These are phyloP conservation scores for Harpagus bidentatus DNA, from an alignment of 2,113 vertebrate genomes.

Conservation along the genomic window DNA sequence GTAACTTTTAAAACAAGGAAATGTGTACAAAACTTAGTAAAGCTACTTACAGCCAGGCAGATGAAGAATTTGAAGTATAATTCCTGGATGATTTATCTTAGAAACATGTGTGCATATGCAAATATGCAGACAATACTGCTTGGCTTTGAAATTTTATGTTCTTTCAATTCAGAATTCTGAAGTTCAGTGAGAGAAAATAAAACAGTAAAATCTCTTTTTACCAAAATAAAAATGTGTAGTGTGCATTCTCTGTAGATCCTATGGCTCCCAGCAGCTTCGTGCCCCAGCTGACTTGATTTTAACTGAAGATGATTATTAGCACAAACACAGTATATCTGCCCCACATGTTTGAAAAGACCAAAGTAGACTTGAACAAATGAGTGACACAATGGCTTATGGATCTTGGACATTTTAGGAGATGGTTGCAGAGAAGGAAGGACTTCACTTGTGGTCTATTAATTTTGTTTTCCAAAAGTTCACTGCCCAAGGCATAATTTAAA, in stretches of 20 bases:
- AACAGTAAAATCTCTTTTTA: not conserved
- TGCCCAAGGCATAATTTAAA: conserved; percentile 4
- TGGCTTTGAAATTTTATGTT: not conserved
- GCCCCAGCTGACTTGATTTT: not conserved
- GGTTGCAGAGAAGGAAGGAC: not conserved
- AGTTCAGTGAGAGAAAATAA: not conserved
- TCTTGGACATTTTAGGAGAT: not conserved
- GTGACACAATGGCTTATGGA: not conserved
- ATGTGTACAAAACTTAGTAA: not conserved
- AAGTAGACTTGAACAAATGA: not conserved
- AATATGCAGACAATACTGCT: not conserved
- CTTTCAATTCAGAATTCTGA: not conserved
- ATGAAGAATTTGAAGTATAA: not conserved
- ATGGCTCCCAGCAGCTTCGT: not conserved
- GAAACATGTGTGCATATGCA: rapidly evolving
- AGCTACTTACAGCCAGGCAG: not conserved
- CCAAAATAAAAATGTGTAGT: not conserved
- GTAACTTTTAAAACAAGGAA: not conserved
- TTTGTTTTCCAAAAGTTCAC: not conserved
- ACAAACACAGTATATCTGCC: not conserved
- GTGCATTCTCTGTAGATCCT: not conserved
- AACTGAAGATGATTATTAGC: not conserved
- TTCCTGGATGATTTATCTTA: not conserved
- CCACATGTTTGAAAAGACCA: not conserved
- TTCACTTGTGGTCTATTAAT: not conserved